Base-by-base conservation (phyloP, 2,113 vertebrate genomes). In the Heterocephalus glaber region DNA sequence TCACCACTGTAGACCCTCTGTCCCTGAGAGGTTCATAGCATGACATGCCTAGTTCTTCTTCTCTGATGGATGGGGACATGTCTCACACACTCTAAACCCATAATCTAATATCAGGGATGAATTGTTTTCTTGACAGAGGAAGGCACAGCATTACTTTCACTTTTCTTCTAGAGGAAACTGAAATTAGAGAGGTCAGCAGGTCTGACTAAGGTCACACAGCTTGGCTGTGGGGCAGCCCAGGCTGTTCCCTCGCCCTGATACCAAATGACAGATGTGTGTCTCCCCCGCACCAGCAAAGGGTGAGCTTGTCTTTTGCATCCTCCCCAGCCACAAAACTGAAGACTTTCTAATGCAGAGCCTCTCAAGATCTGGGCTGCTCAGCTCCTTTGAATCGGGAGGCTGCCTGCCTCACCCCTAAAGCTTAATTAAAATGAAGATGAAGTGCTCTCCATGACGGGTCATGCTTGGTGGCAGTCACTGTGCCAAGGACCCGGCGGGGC, bases 391-490 rank as follows among this genome's bases (percentile, higher is more conserved):
- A 66, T 60, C 33, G 6, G 17, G 2, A 65, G 58, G 83, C 84
- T n/a, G 77, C 77, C 89, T 61, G 79, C 61, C 66, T 96, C 90
- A 70, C 92, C 96, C 95, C 7, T 0, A 24, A 83, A 80, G 96
- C 96, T 63, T 97, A 98, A 98, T 98, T 96, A 88, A 97, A 95
- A 96, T 58, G 94, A 97, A 98, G 97, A 97, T 97, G 89, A 97
- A 97, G 97, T 96, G 54, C 90, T 96, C 86, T 86, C 93, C 35
- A 16, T 84, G 94, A 97, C 52, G 33, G 97, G 95, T 95, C 95
- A 95, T 22, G 81, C 84, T 92, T 92, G 0, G 5, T 86, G 89
- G 92, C 70, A 81, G 93, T 72, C 91, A 68, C 86, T 0, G 26
- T 83, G 92, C 97, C 93, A 96, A 92, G 96, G 80, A 94, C 90